Evolutionary conservation across 2,797 vertebrate species (phyloP), one percentile per base, ranked within the genome.

Genomic region (Paedocypris micromegethes): DNA sequence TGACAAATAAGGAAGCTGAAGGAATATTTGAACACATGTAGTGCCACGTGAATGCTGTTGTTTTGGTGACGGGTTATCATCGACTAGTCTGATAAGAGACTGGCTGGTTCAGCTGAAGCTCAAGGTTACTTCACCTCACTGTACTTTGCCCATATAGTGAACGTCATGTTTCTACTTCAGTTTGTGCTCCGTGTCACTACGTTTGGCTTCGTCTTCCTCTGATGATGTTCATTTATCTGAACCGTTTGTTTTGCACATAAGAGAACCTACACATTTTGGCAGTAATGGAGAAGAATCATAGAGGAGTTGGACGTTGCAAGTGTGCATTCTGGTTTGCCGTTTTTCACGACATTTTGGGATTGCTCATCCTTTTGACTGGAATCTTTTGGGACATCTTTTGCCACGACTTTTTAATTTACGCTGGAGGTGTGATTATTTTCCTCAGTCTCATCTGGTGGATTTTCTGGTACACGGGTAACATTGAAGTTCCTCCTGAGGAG

Each of bases 401-500:
- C 79, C 89, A 92, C 9, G 96, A 98, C 76, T 73, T 96, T 77
- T 88, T 94, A 45, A 88, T 98, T 74, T 98, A 96, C 48, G 83
- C 79, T 6, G 96, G 95, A 4, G 88, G 91, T 53, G 89, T 94
- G 71, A 74, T 92, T 76, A 89, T 96, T 82, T 94, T 98, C 84
- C 74, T 96, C 78, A 95, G 95, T 82, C 87, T 97, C 48, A 87
- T 97, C 77, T 96, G 94, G 93, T 98, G 95, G 95, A 87, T 98
- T 67, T 94, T 95, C 85, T 98, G 96, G 96, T 96, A 91, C 88
- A 87, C 90, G 0, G 93, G 93, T 52, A 98, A 98, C 86, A 89
- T 96, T 37, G 93, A 95, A n/a, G 90, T 95, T 66, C 88, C 90
- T 0, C 84, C 79, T 0, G 92, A 91, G 53, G 90, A 90, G 71